phyloP scores from a whole-genome alignment of 2,113 vertebrate genomes.

The Passer montanus region DNA sequence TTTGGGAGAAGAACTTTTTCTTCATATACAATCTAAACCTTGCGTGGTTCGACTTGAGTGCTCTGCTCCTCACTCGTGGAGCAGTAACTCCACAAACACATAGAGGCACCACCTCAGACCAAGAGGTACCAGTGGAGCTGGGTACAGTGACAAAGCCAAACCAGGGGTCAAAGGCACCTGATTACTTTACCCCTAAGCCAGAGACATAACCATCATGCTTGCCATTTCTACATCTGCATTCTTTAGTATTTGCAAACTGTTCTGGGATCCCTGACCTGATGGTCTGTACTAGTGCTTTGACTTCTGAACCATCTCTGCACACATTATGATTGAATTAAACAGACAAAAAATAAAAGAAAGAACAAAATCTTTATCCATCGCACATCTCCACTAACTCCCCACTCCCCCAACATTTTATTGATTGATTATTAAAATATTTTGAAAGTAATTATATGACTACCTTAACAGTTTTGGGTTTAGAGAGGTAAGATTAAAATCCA shows the following conservation, averaged over 20 bases:
- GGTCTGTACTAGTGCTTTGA: background rate
- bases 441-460: background rate
- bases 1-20: background rate
- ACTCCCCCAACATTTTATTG: background rate
- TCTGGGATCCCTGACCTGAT: background rate
- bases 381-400: background rate
- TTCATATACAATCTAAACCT: background rate
- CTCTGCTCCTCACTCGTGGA: background rate
- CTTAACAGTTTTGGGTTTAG: background rate
- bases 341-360: background rate
- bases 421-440: background rate
- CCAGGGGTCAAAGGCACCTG: background rate
- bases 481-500: conserved; percentile 4
- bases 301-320: background rate
- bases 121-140: background rate
- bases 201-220: background rate
- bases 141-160: background rate
- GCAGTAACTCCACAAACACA: background rate
- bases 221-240: background rate
- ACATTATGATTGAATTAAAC: background rate
- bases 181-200: background rate
- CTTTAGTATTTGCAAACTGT: background rate
- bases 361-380: background rate
- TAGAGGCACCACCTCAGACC: background rate
- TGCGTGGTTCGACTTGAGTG: background rate